A percentile compares a stretch with the other conserved stretches of the same genome.
These are phyloP conservation scores for Acleris cristana DNA, from an alignment of 2,888 invertebrate genomes.

Conservation along the genomic window DNA sequence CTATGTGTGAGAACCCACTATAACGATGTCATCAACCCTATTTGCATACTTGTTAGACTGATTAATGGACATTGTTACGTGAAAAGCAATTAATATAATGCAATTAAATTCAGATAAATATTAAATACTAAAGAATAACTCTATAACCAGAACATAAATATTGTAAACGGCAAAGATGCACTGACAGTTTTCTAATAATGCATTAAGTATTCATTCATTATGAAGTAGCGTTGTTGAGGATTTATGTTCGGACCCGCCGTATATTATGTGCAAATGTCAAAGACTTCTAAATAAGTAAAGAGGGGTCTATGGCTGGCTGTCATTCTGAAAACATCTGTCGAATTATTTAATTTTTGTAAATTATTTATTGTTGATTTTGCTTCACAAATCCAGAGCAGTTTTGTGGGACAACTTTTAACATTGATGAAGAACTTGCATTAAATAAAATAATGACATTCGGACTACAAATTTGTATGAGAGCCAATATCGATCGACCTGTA, in stretches of 20 bases:
- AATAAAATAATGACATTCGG: no score
- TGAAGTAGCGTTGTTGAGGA: not conserved
- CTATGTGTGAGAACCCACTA: not conserved
- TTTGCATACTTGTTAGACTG: not conserved
- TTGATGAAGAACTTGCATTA: no score
- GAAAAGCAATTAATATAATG: not conserved
- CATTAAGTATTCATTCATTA: conserved; percentile 26
- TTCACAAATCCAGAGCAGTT: no score
- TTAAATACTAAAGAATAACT: not conserved
- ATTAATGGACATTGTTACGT: not conserved
- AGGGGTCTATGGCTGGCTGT: no score
- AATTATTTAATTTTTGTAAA: no score
- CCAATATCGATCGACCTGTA: no score
- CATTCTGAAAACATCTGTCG: no score
- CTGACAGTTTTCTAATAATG: conserved; percentile 14
- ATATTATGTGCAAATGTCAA: conserved; percentile 25
- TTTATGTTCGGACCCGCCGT: not conserved
- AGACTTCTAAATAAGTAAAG: not conserved
- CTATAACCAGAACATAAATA: not conserved
- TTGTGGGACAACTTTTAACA: no score
- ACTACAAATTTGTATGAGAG: no score
- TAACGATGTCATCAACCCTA: not conserved
- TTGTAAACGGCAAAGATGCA: not conserved
- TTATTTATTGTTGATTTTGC: no score
- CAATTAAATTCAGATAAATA: conserved; percentile 1